Evolutionary conservation across 2,113 vertebrate genomes (phyloP), one percentile per base, ranked within the genome.

Genomic region (Aptenodytes patagonicus): DNA sequence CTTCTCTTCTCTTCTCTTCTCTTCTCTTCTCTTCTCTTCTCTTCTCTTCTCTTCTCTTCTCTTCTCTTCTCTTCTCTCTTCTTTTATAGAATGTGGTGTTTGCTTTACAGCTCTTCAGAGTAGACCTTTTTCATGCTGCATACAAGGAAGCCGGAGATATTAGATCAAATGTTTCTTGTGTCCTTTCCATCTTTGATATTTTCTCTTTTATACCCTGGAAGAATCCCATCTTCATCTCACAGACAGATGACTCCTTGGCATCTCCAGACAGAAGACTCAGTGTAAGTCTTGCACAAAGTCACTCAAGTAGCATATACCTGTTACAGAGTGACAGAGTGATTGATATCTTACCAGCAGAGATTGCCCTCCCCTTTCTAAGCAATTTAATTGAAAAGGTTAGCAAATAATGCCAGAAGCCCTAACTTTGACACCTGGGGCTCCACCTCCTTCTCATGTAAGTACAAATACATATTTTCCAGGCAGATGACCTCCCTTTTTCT

Each of bases 211-310:
- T 46, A 32, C 4, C 9, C 19, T 57, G 42, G 58, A 89, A 94
- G 54, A 91, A 78, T 93, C 89, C 83, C 38, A 54, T 87, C 89
- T 82, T 96, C 89, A 36, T 36, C 95, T 94, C 78, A 36, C 28
- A 72, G 87, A 91, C 80, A 95, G 84, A 77, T 93, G 44, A 34
- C 14, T 80, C 73, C 40, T 78, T 65, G 54, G 96, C 94, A 72
- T 57, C 91, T 94, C 69, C 47, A 79, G 93, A 93, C 79, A 80
- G 75, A 89, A 93, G 47, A 42, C 47, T 86, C 84, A 8, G 47
- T 60, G 3, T 46, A 95, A 87, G 78, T 46, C 85, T 91, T 84
- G 52, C 83, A 70, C 61, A 72, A 96, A 95, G 96, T 96, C 24
- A 82, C 69, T 62, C 25, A 46, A 32, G 70, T 29, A 79, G 40